A percentile compares a stretch with the other conserved stretches of the same genome.
These are phyloP conservation scores for Monodelphis domestica DNA, from an alignment of 2,797 vertebrate genomes.

Conservation along the genomic window DNA sequence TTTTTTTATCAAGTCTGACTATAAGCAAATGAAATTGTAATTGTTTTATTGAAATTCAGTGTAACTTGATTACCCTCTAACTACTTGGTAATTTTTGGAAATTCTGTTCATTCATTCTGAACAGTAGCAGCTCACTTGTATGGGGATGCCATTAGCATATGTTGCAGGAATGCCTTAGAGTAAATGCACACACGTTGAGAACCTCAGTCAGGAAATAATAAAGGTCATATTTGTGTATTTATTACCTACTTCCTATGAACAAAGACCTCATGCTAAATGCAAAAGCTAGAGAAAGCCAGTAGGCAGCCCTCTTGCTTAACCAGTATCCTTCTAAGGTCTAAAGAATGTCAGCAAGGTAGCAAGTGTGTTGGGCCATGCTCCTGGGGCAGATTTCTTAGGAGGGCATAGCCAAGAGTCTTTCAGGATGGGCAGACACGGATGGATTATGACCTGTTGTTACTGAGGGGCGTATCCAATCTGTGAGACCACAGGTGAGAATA, in stretches of 20 bases:
- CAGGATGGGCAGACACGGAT: neutral
- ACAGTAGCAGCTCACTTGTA: conserved; percentile 61
- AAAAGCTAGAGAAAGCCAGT: neutral
- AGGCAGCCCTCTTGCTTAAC: neutral
- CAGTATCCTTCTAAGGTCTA: neutral
- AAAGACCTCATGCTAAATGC: neutral
- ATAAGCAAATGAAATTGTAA: conserved; percentile 67
- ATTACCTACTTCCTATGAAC: neutral
- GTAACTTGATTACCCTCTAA: conserved; percentile 65
- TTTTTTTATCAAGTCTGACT: conserved; percentile 66
- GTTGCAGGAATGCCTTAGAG: conserved; percentile 14
- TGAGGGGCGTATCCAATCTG: neutral
- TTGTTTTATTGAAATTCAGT: conserved; percentile 67
- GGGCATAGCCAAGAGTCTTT: neutral
- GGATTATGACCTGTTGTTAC: neutral
- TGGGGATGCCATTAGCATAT: conserved; percentile 24
- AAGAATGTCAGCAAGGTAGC: neutral
- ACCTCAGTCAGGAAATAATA: conserved; percentile 5
- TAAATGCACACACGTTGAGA: neutral
- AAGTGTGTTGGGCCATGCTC: neutral
- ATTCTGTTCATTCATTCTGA: conserved; percentile 64
- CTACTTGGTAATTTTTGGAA: conserved; percentile 61
- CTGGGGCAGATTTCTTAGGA: neutral
- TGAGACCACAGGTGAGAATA: neutral
- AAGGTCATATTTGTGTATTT: conserved; percentile 31